Base-by-base conservation (phyloP, 2,797 vertebrate genomes). In the Thalassophryne amazonica region DNA sequence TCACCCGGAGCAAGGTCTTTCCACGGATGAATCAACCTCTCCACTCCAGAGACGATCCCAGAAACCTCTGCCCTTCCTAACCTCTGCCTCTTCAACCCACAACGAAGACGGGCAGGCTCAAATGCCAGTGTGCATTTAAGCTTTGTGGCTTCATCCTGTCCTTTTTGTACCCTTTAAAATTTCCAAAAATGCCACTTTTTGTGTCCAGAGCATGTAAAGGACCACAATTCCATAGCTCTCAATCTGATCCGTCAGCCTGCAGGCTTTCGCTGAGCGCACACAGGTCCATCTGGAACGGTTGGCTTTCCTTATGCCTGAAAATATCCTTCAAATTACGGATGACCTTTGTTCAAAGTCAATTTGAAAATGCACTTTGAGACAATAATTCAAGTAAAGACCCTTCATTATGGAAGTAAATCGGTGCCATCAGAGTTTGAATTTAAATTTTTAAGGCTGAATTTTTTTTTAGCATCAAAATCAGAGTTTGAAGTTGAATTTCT, bases 11-110 rank as follows among this genome's bases (percentile, higher is more conserved):
- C 51, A 52, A 65, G 54, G 56, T 64, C 80, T 78, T 73, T 76
- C 70, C 64, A 72, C 3, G 38, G 60, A 81, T 69, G 71, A 73
- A 71, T 82, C 63, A 76, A 45, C 45, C 19, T 66, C 60, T 62
- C 38, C 49, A 39, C 59, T 51, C 60, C 38, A 19, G 49, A 67
- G 52, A 52, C 53, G 56, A 66, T 69, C 18, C 21, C 33, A 25
- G 41, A 67, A 67, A 56, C 33, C 43, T 42, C 51, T 50, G 57
- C 67, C 69, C 41, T 65, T 51, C 19, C 36, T 29, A 48, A 67
- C 66, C 51, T 69, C 38, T 49, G 45, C 37, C 37, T 75, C 35
- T 7, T 22, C 53, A 56, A 66, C 51, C 20, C 52, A 35, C 32
- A 30, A 39, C 32, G 36, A 37, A 28, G 19, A 66, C 69, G 20